Conservation (phyloP, 1,140 invertebrate genomes). For the Catajapyx aquilonaris region DNA sequence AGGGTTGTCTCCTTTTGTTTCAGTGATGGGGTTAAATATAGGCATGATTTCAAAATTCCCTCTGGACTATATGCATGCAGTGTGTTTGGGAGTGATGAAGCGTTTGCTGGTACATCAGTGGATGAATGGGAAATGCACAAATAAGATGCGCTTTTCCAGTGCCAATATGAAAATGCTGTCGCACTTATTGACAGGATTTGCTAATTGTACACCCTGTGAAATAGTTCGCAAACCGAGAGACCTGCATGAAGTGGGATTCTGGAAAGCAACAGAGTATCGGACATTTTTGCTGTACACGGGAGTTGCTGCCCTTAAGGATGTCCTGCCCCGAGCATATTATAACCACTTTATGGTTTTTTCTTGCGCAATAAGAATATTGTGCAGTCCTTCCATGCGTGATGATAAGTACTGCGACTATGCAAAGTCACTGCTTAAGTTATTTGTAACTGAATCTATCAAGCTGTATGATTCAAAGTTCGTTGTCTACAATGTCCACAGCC, state of each 20-base stretch:
- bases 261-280: conserved; percentile 11
- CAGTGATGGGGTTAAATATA: not conserved
- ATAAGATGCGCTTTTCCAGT: too few relatives aligned
- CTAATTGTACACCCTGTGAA: conserved; percentile 7
- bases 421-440: conserved; percentile 13
- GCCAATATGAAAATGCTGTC: too few relatives aligned
- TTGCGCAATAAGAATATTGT: conserved; percentile 11
- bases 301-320: conserved; percentile 4
- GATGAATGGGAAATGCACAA: too few relatives aligned
- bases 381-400: not conserved
- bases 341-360: conserved; percentile 8
- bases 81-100: not conserved
- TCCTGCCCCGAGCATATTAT: conserved; percentile 3
- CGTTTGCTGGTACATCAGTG: too few relatives aligned
- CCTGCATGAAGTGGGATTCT: conserved; percentile 7
- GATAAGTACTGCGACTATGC: conserved; percentile 11
- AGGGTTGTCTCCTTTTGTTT: not conserved
- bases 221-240: conserved; percentile 8
- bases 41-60: not conserved
- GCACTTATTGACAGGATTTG: not conserved
- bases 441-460: conserved; percentile 13
- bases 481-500: conserved; percentile 20
- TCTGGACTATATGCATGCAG: not conserved
- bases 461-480: conserved; percentile 16
- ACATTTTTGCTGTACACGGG: conserved; percentile 12